Conservation (phyloP, 1,140 invertebrate species). For the Drosophila arawakana region DNA sequence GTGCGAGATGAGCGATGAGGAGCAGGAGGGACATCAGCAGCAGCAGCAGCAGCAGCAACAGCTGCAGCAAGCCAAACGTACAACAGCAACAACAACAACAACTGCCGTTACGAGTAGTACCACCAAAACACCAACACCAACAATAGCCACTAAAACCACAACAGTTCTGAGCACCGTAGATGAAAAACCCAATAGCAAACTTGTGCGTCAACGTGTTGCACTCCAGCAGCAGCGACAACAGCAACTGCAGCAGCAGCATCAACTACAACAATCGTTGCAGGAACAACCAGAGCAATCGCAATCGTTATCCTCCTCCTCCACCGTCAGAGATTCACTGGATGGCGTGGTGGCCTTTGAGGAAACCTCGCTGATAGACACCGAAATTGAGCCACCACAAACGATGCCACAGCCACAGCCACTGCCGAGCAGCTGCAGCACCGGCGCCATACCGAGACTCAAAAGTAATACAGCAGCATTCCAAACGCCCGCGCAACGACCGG, state of each 20-base stretch:
- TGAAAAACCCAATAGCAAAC: conserved; percentile 66
- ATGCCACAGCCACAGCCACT: conserved; percentile 19
- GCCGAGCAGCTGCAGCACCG: conserved; percentile 69
- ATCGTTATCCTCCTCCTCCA: conserved; percentile 74
- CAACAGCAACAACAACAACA: conserved; percentile 52
- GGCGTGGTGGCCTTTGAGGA: conserved; percentile 56
- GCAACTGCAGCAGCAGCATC: conserved; percentile 43
- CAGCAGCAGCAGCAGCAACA: conserved; percentile 15
- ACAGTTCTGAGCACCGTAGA: conserved; percentile 57
- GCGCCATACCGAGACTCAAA: conserved; percentile 70
- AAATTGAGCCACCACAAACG: background rate
- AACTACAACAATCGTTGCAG: conserved; percentile 29
- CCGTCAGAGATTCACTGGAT: conserved; percentile 65
- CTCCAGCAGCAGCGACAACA: conserved; percentile 66
- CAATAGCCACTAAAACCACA: conserved; percentile 43
- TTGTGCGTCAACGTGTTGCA: conserved; percentile 72
- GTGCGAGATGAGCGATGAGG: conserved; percentile 78
- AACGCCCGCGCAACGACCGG: conserved; percentile 38
- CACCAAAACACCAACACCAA: conserved; percentile 63
- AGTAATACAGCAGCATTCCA: conserved; percentile 32
- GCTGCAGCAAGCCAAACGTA: conserved; percentile 61
- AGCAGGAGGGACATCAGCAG: conserved; percentile 41
- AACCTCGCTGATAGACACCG: conserved; percentile 68
- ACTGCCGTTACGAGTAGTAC: conserved; percentile 82
- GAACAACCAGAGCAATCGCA: conserved; percentile 52